phyloP scores from a whole-genome alignment of 2,797 vertebrate genomes.

The Hemibagrus guttatus region DNA sequence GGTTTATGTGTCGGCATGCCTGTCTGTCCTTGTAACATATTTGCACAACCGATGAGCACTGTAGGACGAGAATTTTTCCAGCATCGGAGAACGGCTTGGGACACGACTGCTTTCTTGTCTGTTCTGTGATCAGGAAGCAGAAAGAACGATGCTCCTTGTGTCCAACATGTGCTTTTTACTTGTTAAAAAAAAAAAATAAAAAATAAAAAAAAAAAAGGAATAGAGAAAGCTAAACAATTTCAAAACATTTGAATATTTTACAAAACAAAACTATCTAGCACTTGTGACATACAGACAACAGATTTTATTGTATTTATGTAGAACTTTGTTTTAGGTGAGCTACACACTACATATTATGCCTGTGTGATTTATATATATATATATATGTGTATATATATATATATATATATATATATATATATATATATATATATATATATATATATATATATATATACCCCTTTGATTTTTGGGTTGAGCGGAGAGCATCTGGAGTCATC shows the following conservation, averaged over 20 bases:
- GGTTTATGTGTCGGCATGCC: slow-evolving; percentile 74
- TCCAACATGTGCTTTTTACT: slow-evolving; percentile 68
- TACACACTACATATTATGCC: slow-evolving; percentile 72
- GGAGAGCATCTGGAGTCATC: slow-evolving; percentile 71
- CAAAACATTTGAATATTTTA: slow-evolving; percentile 78
- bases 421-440: slow-evolving; percentile 24
- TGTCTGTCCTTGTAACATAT: slow-evolving; percentile 70
- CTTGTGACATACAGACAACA: slow-evolving; percentile 82
- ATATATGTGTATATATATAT: neutral
- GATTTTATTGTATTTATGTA: slow-evolving; percentile 89
- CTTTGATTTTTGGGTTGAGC: slow-evolving; percentile 65
- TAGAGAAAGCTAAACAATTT: slow-evolving; percentile 42
- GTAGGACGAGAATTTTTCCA: slow-evolving; percentile 70
- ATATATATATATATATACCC: slow-evolving; percentile 8
- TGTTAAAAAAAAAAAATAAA: slow-evolving; percentile 61
- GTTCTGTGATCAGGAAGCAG: slow-evolving; percentile 57
- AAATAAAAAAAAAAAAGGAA: slow-evolving; percentile 14
- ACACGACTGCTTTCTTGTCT: slow-evolving; percentile 52
- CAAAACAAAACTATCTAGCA: slow-evolving; percentile 80
- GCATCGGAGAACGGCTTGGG: slow-evolving; percentile 56
- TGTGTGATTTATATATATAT: slow-evolving; percentile 57
- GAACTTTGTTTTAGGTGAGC: slow-evolving; percentile 79
- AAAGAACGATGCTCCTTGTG: slow-evolving; percentile 62
- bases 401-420: slow-evolving; percentile 3
- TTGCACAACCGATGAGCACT: slow-evolving; percentile 75